phyloP scores from a whole-genome alignment of 2,888 invertebrate species.

The Mesorhabditis belari region DNA sequence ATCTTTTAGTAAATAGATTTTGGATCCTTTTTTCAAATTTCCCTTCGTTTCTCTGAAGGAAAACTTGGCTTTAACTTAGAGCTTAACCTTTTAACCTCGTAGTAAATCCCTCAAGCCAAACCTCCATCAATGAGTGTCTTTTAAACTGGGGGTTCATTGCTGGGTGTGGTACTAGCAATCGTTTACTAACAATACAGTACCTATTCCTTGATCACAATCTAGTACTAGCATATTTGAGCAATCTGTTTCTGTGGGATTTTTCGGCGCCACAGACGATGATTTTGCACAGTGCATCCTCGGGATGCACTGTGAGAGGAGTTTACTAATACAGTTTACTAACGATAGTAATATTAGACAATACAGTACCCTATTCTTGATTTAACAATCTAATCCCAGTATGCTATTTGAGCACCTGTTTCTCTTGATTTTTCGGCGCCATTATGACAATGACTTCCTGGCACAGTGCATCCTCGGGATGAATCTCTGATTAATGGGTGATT shows the following conservation, averaged over 20 bases:
- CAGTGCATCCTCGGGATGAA: conserved; percentile 40
- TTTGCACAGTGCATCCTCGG: conserved; percentile 35
- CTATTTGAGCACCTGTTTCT: conserved; percentile 18
- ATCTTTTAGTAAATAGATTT: too few species aligned
- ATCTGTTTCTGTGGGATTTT: conserved; percentile 11
- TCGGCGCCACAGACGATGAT: conserved; percentile 34
- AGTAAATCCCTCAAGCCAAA: too few species aligned
- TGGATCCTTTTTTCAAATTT: too few species aligned
- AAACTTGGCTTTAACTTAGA: too few species aligned
- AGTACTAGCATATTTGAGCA: background rate
- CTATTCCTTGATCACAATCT: too few species aligned
- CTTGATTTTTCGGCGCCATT: conserved; percentile 25
- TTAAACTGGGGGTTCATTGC: too few species aligned
- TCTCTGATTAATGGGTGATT: conserved; percentile 36
- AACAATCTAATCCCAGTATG: conserved; percentile 21
- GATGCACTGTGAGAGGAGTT: conserved; percentile 38
- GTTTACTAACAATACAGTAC: too few species aligned
- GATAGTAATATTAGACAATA: conserved; percentile 29
- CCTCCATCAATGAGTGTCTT: too few species aligned
- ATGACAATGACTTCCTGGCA: conserved; percentile 36
- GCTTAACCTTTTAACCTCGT: too few species aligned
- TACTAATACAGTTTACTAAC: conserved; percentile 40
- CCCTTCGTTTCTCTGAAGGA: too few species aligned
- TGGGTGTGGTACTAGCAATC: too few species aligned
- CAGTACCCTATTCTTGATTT: background rate